Percentiles rank a stretch among this genome's conserved stretches.
Evolutionary conservation across 2,888 invertebrate genomes (phyloP).

Genomic region (Mongoloraphidia duomilia): DNA sequence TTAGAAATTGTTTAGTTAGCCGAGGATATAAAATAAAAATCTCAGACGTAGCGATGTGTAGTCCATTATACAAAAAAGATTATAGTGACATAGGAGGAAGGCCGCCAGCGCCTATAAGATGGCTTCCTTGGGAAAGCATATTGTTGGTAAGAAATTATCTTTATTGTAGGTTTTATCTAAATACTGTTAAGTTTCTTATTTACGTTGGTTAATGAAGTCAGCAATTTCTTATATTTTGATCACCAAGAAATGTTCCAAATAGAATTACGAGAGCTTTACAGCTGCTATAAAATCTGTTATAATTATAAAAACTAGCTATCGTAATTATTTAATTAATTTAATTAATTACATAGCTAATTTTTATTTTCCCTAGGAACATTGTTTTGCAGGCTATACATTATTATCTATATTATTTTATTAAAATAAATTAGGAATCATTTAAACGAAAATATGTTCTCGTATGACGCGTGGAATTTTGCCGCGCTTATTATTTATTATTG

Average conservation of each 20-base stretch:
- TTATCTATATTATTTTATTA: no score
- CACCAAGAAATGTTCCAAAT: not conserved
- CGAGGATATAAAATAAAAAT: slow-evolving; percentile 45
- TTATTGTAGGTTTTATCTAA: not conserved
- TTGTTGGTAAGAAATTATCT: slow-evolving; percentile 33
- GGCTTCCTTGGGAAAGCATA: slow-evolving; percentile 52
- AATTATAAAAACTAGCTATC: no score
- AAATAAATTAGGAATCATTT: no score
- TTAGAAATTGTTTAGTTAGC: slow-evolving; percentile 45
- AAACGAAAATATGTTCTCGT: no score
- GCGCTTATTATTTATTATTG: no score
- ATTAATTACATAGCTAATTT: no score
- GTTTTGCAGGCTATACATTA: no score
- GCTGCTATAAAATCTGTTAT: no score
- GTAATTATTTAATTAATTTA: no score
- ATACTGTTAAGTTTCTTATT: slow-evolving; percentile 1
- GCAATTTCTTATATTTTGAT: not conserved
- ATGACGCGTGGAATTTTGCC: no score
- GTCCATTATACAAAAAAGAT: slow-evolving; percentile 44
- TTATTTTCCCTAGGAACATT: no score
- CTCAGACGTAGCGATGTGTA: slow-evolving; percentile 47
- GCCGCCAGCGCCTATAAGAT: slow-evolving; percentile 45
- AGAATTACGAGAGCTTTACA: not conserved
- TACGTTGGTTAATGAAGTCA: not conserved
- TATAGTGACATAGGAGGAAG: slow-evolving; percentile 47